phyloP scores from a whole-genome alignment of 2,797 vertebrate genomes.

The Podargus strigoides region DNA sequence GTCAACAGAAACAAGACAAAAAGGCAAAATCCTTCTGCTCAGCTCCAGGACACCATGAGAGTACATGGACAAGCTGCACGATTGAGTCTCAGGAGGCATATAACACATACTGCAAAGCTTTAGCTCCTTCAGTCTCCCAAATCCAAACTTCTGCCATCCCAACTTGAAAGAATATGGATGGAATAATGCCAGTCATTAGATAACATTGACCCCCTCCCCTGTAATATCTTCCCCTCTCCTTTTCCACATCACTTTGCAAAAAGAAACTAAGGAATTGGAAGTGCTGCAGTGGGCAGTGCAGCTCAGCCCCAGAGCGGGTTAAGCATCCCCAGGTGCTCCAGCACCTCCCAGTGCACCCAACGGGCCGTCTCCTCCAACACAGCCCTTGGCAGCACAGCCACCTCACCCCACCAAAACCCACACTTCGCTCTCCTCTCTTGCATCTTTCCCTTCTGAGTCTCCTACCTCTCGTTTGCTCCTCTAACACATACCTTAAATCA shows the following conservation, averaged over 20 bases:
- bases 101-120: background rate
- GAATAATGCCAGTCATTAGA: background rate
- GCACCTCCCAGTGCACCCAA: too few species aligned
- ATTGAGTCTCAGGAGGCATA: background rate
- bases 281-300: background rate
- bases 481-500: background rate
- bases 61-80: background rate
- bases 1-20: background rate
- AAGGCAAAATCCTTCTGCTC: background rate
- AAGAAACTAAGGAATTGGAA: too few species aligned
- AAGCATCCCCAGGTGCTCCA: background rate
- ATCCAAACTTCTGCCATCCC: background rate
- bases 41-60: fast-evolving
- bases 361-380: background rate
- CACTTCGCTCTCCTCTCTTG: background rate
- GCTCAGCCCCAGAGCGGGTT: too few species aligned
- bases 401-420: background rate
- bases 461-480: background rate
- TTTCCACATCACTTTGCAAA: background rate
- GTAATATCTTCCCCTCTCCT: background rate
- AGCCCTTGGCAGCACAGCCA: background rate
- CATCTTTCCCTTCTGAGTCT: background rate
- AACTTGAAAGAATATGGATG: background rate
- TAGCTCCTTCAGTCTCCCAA: background rate
- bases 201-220: fast-evolving